Evolutionary conservation across 2,888 invertebrate species (phyloP).

Genomic region (Dryadula phaetusa): DNA sequence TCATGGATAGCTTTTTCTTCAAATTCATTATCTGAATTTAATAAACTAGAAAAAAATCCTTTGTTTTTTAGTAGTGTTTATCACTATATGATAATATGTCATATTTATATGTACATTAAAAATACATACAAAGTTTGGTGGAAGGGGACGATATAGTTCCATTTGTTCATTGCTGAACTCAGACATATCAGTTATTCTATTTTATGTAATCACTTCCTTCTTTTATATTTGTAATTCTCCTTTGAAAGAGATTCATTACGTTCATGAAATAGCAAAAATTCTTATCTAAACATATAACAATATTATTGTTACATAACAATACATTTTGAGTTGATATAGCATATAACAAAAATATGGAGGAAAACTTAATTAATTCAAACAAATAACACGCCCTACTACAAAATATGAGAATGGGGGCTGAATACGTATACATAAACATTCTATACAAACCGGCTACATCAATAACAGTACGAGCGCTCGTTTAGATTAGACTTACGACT

Average conservation of each 20-base stretch:
- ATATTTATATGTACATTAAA: neutral
- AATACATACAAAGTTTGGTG: too few relatives aligned
- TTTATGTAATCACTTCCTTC: neutral
- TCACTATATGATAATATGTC: too few relatives aligned
- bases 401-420: slow-evolving; percentile 57
- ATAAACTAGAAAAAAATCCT: too few relatives aligned
- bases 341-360: slow-evolving; percentile 55
- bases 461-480: slow-evolving; percentile 64
- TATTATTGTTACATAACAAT: slow-evolving; percentile 25
- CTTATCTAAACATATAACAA: neutral
- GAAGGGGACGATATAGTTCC: neutral
- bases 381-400: slow-evolving; percentile 60
- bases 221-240: neutral
- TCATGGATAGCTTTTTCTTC: neutral
- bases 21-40: neutral
- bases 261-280: neutral
- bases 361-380: slow-evolving; percentile 62
- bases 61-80: too few relatives aligned
- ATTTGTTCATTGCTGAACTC: neutral
- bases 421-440: slow-evolving; percentile 47
- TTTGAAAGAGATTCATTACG: neutral
- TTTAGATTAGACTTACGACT: slow-evolving; percentile 71
- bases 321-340: slow-evolving; percentile 32
- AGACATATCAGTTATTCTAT: neutral
- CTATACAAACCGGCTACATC: slow-evolving; percentile 65